Conservation (phyloP, 2,113 vertebrate species). For the Saccopteryx bilineata region DNA sequence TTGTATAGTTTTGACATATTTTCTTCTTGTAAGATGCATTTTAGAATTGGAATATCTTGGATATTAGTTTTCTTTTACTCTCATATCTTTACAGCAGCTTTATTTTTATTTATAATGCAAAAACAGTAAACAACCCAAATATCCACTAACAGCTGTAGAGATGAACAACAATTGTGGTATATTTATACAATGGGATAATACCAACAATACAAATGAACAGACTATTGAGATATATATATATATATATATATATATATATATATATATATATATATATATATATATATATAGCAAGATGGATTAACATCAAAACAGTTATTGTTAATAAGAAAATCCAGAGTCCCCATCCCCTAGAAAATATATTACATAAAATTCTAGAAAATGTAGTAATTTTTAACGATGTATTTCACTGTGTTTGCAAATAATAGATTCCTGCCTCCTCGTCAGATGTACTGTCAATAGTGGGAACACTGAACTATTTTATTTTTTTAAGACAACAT, state of each 20-base stretch:
- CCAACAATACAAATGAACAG: background rate
- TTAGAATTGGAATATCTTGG: background rate
- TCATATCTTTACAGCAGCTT: background rate
- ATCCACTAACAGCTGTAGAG: background rate
- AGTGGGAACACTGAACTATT: background rate
- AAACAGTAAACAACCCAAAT: background rate
- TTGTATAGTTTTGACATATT: background rate
- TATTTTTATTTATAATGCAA: background rate
- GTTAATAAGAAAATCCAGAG: background rate
- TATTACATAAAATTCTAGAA: background rate
- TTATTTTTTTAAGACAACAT: background rate
- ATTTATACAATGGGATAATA: background rate
- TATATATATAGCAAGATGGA: background rate
- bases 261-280: background rate
- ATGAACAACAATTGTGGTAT: background rate
- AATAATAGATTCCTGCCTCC: conserved; percentile 24
- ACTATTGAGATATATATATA: background rate
- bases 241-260: background rate
- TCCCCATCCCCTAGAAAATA: background rate
- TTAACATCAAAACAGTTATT: background rate
- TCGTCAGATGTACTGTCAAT: background rate
- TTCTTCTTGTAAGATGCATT: conserved; percentile 32
- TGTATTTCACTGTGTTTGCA: background rate
- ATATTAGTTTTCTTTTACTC: conserved; percentile 9
- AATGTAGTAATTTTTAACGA: background rate